These are phyloP conservation scores for Hyperoplus immaculatus DNA, from an alignment of 2,797 vertebrate genomes.

Conservation along the genomic window DNA sequence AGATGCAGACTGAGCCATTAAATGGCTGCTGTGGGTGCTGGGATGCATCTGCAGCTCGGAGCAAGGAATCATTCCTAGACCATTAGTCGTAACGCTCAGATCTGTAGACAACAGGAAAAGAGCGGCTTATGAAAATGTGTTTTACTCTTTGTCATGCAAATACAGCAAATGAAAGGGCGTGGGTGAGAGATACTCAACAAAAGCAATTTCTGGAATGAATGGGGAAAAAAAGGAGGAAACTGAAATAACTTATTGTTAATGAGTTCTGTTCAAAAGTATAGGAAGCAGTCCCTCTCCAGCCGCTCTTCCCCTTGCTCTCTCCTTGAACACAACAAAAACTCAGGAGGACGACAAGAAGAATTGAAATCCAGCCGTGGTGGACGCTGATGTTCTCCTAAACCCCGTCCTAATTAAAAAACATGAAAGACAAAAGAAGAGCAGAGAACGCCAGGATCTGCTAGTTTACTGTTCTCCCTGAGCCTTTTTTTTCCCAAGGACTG, in stretches of 20 bases:
- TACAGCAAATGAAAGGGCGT: constrained; percentile 63
- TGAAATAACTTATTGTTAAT: constrained; percentile 60
- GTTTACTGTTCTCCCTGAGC: constrained; percentile 52
- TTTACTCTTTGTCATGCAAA: constrained; percentile 74
- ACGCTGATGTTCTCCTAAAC: constrained; percentile 48
- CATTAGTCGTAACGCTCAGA: constrained; percentile 69
- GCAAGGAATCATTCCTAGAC: constrained; percentile 57
- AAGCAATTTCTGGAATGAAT: constrained; percentile 63
- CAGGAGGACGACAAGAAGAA: constrained; percentile 41
- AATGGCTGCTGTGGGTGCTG: constrained; percentile 69
- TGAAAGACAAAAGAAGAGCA: constrained; percentile 49
- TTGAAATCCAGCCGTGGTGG: constrained; percentile 46
- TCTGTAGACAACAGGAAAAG: constrained; percentile 65
- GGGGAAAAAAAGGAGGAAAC: constrained; percentile 30
- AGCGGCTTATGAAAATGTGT: constrained; percentile 57
- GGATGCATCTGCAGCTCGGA: constrained; percentile 69
- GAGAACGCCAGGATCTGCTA: constrained; percentile 44
- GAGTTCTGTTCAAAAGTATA: constrained; percentile 53
- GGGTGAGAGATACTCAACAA: constrained; percentile 49
- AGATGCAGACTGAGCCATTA: constrained; percentile 70
- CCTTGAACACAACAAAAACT: constrained; percentile 49
- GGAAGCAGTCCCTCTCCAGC: constrained; percentile 45
- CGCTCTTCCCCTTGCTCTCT: constrained; percentile 40
- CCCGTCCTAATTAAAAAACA: constrained; percentile 64
- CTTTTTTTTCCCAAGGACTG: constrained; percentile 66